Base-by-base conservation (phyloP, 2,888 invertebrate species). In the Lissocephala sabroskyi region DNA sequence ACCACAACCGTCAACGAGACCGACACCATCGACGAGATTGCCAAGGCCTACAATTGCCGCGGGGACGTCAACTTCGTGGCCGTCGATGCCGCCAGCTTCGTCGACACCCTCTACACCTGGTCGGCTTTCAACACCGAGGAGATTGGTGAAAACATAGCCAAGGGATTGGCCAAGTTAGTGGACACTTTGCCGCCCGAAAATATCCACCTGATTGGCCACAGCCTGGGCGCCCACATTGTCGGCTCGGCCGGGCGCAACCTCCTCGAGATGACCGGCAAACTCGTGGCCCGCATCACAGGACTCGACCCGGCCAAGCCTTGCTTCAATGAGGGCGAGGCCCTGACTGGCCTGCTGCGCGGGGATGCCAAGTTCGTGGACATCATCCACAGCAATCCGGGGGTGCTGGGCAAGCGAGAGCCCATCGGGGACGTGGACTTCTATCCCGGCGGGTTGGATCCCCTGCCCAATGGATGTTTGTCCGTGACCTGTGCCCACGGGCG, bases 271-370 rank as follows among this genome's bases (percentile, higher is more conserved):
- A 82, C 83, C 1, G 71, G 67, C 3, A 60, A 78, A 39, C 33
- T 52, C 1, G 40, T 85, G 45, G 65, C 80, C 0, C 77, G 78
- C 18, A 81, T 85, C 17, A 85, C 85, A 0, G 85, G 82, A 0
- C 56, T 85, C 17, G 85, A 85, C 66, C 84, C 85, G 9, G 85
- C 84, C 17, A 83, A 81, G 50, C 84, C 83, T 0, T 85, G 84
- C 39, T 84, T 85, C 46, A 83, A 84, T 32, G 82, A 83, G 50
- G 84, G 83, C 23, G 80, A 83, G 50, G 45, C 52, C 0, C 54
- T 84, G 1, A 67, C 80, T 0, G 84, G 84, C 0, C 45, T 85
- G 10, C 28, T 76, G 56, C 78, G 84, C 14, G 84, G 85, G 23
- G 84, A 84, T 66, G 84, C 83, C 4, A 54, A 59, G 0, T 85